phyloP scores from a whole-genome alignment of 2,797 vertebrate genomes.

The Sebastes baramenuke region DNA sequence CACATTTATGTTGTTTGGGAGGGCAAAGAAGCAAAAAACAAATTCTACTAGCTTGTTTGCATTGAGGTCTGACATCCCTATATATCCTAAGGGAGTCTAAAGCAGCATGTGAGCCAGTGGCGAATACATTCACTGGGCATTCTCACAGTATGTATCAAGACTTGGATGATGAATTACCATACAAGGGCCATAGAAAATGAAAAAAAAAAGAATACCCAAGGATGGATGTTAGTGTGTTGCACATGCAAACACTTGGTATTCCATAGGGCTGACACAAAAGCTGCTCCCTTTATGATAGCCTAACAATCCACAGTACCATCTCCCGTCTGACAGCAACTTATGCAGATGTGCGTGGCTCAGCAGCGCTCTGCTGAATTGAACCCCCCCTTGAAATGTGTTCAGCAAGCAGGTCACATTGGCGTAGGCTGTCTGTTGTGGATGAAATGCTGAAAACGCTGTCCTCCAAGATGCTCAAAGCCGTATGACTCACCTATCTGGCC shows the following conservation, averaged over 20 bases:
- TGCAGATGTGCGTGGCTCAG: constrained; percentile 74
- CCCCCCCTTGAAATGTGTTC: constrained; percentile 58
- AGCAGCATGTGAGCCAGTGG: constrained; percentile 30
- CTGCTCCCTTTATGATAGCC: constrained; percentile 73
- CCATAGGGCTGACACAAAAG: constrained; percentile 55
- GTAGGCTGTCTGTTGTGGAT: constrained; percentile 52
- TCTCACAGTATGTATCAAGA: constrained; percentile 34
- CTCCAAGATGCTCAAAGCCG: constrained; percentile 46
- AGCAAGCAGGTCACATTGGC: constrained; percentile 79
- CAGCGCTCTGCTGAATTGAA: constrained; percentile 61
- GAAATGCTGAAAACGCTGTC: constrained; percentile 67
- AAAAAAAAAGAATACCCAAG: constrained; percentile 25
- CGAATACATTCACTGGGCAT: constrained; percentile 35
- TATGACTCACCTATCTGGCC: constrained; percentile 58
- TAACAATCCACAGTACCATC: constrained; percentile 66
- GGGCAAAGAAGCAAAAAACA: constrained; percentile 5
- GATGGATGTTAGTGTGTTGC: constrained; percentile 55
- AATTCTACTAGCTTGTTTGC: constrained; percentile 25
- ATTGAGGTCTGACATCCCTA: constrained; percentile 16
- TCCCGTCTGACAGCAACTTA: constrained; percentile 77
- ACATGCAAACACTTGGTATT: constrained; percentile 75
- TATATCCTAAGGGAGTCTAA: constrained; percentile 25
- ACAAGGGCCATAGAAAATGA: constrained; percentile 24
- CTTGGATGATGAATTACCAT: constrained; percentile 72
- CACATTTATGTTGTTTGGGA: constrained; percentile 26